These are phyloP conservation scores for Tridacna gigas DNA, from an alignment of 2,888 invertebrate species.

Conservation along the genomic window DNA sequence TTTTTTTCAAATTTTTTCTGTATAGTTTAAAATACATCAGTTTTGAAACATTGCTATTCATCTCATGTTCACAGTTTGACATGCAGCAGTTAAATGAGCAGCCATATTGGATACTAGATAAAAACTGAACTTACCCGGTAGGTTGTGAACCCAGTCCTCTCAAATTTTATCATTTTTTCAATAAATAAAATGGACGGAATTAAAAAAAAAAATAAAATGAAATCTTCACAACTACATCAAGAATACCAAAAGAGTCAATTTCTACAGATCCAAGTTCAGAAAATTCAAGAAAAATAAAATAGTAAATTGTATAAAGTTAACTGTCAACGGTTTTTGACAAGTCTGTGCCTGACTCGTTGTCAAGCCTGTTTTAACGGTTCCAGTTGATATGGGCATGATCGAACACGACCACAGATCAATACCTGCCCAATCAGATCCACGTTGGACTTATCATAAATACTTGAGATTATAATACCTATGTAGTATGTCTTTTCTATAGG, in stretches of 20 bases:
- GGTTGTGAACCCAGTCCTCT: constrained; percentile 79
- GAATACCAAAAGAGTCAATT: constrained; percentile 20
- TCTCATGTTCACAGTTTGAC: constrained; percentile 8
- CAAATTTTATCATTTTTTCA: constrained; percentile 78
- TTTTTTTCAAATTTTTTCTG: constrained; percentile 3
- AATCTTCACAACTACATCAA: constrained; percentile 30
- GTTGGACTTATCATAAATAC: constrained; percentile 54
- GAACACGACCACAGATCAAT: constrained; percentile 65
- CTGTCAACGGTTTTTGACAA: constrained; percentile 41
- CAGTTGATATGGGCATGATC: constrained; percentile 59
- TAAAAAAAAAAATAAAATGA: constrained; percentile 47
- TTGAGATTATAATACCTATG: constrained; percentile 26
- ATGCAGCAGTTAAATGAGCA: constrained; percentile 19
- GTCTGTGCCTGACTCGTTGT: constrained; percentile 51
- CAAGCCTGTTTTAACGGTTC: constrained; percentile 43
- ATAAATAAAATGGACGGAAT: constrained; percentile 35
- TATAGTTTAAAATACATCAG: no score
- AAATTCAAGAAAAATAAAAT: constrained; percentile 7
- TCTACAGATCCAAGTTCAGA: constrained; percentile 23
- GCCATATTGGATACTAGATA: constrained; percentile 21
- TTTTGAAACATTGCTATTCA: no score
- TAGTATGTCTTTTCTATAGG: constrained; percentile 3
- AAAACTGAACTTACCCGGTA: constrained; percentile 76
- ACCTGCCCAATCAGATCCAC: constrained; percentile 61
- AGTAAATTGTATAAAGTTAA: constrained; percentile 14